These are phyloP conservation scores for Ceyx melanurus DNA, from an alignment of 2,113 vertebrate species.

Conservation along the genomic window DNA sequence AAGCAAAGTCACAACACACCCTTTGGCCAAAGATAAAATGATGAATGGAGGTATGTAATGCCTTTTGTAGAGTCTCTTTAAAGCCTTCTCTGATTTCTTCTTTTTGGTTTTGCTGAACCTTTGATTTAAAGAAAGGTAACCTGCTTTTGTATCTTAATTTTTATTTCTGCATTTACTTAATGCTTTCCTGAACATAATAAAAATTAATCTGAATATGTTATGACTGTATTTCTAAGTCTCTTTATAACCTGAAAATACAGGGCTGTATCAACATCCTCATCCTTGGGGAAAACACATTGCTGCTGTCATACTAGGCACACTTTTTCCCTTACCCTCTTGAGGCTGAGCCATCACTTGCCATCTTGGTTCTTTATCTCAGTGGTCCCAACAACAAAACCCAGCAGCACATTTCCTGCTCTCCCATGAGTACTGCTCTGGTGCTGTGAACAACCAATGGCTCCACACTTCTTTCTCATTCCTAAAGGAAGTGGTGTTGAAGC, in stretches of 20 bases:
- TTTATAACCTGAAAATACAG: neutral
- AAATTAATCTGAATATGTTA: neutral
- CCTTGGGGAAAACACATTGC: neutral
- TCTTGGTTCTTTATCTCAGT: neutral
- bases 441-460: neutral
- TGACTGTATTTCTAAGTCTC: neutral
- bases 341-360: neutral
- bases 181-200: neutral
- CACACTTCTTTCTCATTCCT: neutral
- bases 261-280: neutral
- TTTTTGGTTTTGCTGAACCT: neutral
- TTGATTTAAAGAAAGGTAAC: neutral
- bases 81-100: neutral
- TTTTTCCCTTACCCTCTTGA: neutral
- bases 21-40: constrained; percentile 95
- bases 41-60: constrained; percentile 87
- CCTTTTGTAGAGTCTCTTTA: neutral
- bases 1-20: constrained; percentile 94
- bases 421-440: neutral
- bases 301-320: neutral
- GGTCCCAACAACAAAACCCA: neutral
- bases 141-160: neutral
- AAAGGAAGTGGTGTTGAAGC: neutral
- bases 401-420: neutral
- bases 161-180: neutral